Evolutionary conservation across 1,140 invertebrate species (phyloP), one percentile per base, ranked within the genome.

Genomic region (Anagrus nilaparvatae): DNA sequence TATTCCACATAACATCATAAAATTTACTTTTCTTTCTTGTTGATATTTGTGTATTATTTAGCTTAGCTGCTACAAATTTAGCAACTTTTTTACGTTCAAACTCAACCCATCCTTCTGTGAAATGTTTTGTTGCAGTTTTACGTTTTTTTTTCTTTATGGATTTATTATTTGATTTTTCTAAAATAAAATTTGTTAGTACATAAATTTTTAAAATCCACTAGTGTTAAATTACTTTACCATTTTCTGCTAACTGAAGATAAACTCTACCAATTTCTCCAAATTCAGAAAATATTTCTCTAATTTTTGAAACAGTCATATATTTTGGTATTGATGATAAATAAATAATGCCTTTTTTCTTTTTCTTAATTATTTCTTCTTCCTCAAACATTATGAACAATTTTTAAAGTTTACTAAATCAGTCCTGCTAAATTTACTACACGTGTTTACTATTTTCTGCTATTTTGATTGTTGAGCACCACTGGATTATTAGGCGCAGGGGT

Each of bases 31-130:
- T 83, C 59, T 91, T 91, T 53, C 83, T 80, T 2, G 78, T 82
- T n/a, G 85, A 87, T 38, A 97, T 84, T 66, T 81, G 81, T 46
- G 75, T 81, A 56, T 89, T 91, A 59, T 97, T 97, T 19, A 97
- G 68, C 23, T 72, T 63, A 7, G 65, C 51, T 1, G 88, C 89
- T 21, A 94, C 85, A 60, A 75, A 63, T 71, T 96, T 96, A 4
- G 93, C 93, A 21, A 85, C 69, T 54, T 76, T 81, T 67, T 94
- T 94, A 43, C 84, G 84, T 60, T 84, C 76, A 71, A 96, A 97
- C 67, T 98, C 94, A 3, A 98, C 74, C 94, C 94, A 97, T 17
- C 94, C 94, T 75, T 98, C 94, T 5, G 81, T 83, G 53, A 90
- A 97, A 57, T 78, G 64, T 55, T 75, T 71, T 45, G 72, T 52